Conservation (phyloP, 2,113 vertebrate species). For the Heterocephalus glaber region DNA sequence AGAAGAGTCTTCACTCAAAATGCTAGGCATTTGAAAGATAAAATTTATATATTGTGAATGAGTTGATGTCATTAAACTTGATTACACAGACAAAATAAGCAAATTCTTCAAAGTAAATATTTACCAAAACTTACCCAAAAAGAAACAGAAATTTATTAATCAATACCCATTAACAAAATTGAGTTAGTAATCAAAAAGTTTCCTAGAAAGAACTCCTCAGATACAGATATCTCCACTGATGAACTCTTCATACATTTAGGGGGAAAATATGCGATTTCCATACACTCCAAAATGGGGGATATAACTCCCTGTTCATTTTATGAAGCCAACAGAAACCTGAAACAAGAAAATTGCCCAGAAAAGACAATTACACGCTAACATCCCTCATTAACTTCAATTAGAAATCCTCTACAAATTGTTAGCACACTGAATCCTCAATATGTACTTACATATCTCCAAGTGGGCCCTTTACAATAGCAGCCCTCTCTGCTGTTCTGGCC, state of each 20-base stretch:
- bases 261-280: background rate
- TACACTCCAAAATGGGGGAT: background rate
- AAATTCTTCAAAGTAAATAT: background rate
- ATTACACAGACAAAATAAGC: background rate
- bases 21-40: background rate
- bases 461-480: background rate
- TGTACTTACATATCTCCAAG: background rate
- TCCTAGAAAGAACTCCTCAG: background rate
- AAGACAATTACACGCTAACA: background rate
- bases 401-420: background rate
- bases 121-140: background rate
- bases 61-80: background rate
- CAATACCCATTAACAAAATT: background rate
- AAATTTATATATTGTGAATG: background rate
- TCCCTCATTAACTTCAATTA: background rate
- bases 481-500: background rate
- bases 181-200: background rate
- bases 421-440: background rate
- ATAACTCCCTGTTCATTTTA: background rate
- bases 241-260: background rate
- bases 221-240: no score
- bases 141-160: background rate
- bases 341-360: background rate
- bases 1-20: background rate
- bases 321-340: background rate